These are phyloP conservation scores for Mesodorylaimus sp. DNA, from an alignment of 2,888 invertebrate species.

Conservation along the genomic window DNA sequence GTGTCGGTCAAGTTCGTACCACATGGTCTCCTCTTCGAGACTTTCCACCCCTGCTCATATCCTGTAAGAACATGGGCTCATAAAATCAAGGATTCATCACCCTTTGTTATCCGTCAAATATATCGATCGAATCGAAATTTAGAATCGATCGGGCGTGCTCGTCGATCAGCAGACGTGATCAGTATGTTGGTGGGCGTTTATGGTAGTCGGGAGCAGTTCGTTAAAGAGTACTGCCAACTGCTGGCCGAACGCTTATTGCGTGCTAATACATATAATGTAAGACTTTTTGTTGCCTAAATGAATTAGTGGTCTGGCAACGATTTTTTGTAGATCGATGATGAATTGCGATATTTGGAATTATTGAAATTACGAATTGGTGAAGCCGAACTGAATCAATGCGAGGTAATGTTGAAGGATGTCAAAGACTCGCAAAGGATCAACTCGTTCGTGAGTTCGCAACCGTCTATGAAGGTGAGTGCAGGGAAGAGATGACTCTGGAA, in stretches of 20 bases:
- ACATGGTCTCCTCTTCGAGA: too few relatives aligned
- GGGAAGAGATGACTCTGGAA: too few relatives aligned
- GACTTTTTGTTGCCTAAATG: neutral
- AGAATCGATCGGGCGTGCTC: too few relatives aligned
- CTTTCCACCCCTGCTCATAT: too few relatives aligned
- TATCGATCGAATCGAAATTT: too few relatives aligned
- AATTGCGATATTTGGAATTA: slow-evolving; percentile 75
- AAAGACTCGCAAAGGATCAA: slow-evolving; percentile 85
- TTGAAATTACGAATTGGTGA: slow-evolving; percentile 82
- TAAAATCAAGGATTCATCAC: too few relatives aligned
- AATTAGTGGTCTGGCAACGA: neutral
- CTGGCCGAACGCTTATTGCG: slow-evolving; percentile 64
- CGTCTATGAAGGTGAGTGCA: too few relatives aligned
- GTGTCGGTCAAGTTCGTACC: too few relatives aligned
- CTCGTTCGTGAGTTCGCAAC: slow-evolving; percentile 21
- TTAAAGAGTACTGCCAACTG: slow-evolving; percentile 84
- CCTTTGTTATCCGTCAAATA: too few relatives aligned
- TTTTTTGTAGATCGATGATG: slow-evolving; percentile 30
- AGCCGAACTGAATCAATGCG: slow-evolving; percentile 83
- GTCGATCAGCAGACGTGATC: slow-evolving; percentile 78
- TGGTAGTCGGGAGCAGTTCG: slow-evolving; percentile 91
- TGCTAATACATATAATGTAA: neutral
- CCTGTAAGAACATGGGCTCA: too few relatives aligned
- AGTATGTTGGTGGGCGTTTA: slow-evolving; percentile 96
- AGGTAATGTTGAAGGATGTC: slow-evolving; percentile 94